Percentiles rank a stretch among this genome's conserved stretches.
phyloP scores from a whole-genome alignment of 2,888 invertebrate species.

The Hermaeophaga mercurialis region DNA sequence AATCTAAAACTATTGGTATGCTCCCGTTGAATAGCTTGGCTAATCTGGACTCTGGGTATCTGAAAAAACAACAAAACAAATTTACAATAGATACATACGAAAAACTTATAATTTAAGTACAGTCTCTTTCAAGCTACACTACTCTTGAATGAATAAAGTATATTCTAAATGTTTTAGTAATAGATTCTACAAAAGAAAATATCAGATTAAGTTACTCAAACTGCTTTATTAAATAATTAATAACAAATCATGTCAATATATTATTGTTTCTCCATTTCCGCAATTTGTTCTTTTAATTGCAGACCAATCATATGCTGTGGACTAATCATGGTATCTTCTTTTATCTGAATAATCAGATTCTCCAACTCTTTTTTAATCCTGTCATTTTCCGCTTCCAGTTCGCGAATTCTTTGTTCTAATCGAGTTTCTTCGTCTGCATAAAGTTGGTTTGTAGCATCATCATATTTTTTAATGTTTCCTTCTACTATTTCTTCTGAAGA shows the following conservation, averaged over 20 bases:
- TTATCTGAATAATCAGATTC: constrained; percentile 29
- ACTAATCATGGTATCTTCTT: constrained; percentile 25
- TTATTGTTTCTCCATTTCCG: constrained; percentile 27
- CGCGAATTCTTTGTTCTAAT: constrained; percentile 38
- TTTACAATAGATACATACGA: background rate
- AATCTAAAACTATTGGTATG: constrained; percentile 94
- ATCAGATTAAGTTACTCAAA: too few relatives aligned
- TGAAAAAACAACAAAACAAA: constrained; percentile 54
- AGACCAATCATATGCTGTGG: constrained; percentile 19
- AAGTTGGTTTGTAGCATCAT: constrained; percentile 42
- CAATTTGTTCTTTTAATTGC: constrained; percentile 25
- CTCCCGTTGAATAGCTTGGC: constrained; percentile 94
- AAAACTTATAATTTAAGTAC: too few relatives aligned
- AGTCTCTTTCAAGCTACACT: too few relatives aligned
- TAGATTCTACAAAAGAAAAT: too few relatives aligned
- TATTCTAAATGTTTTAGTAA: too few relatives aligned
- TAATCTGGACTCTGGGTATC: constrained; percentile 90
- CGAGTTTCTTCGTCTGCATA: constrained; percentile 37
- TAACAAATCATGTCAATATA: too few relatives aligned
- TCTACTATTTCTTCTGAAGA: constrained; percentile 28
- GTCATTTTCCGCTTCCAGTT: constrained; percentile 40
- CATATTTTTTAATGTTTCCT: constrained; percentile 21
- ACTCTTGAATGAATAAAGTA: too few relatives aligned
- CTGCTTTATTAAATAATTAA: too few relatives aligned
- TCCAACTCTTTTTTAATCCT: constrained; percentile 36